phyloP scores from a whole-genome alignment of 2,113 vertebrate genomes.

The Microcebus griseorufus region DNA sequence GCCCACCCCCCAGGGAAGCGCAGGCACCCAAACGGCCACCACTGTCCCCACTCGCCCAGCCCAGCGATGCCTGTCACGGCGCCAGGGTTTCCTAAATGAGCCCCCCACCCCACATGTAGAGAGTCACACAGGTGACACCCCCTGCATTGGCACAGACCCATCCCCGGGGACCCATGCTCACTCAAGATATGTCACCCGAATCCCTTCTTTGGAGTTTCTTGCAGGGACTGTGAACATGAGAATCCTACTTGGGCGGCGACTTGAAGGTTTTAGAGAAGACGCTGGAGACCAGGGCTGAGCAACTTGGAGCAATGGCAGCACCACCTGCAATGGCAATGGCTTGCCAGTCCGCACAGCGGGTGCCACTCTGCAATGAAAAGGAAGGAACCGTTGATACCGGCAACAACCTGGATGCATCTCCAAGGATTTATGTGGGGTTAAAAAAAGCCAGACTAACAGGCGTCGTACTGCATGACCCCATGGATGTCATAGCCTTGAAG shows the following conservation, averaged over 20 bases:
- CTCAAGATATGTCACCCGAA: rapidly evolving
- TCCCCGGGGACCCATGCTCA: not conserved
- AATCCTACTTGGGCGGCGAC: rapidly evolving
- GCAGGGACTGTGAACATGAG: not conserved
- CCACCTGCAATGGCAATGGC: rapidly evolving
- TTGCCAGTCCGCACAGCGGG: rapidly evolving
- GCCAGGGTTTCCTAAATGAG: not conserved
- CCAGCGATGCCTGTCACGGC: too few species aligned
- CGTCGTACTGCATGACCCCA: rapidly evolving
- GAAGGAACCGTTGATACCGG: rapidly evolving
- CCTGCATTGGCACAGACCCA: rapidly evolving
- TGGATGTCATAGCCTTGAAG: rapidly evolving
- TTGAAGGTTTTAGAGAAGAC: not conserved
- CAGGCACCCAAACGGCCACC: rapidly evolving
- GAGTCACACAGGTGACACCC: rapidly evolving
- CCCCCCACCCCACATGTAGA: rapidly evolving
- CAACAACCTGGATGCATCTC: rapidly evolving
- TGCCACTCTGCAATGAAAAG: rapidly evolving
- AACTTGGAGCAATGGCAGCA: rapidly evolving
- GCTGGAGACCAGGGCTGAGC: not conserved
- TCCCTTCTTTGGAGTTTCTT: not conserved
- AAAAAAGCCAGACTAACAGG: rapidly evolving
- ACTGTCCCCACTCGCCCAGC: not conserved
- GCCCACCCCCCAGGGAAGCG: rapidly evolving
- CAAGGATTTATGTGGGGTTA: rapidly evolving